Base-by-base conservation (phyloP, 2,113 vertebrate species). In the Sinocyclocheilus rhinocerous region DNA sequence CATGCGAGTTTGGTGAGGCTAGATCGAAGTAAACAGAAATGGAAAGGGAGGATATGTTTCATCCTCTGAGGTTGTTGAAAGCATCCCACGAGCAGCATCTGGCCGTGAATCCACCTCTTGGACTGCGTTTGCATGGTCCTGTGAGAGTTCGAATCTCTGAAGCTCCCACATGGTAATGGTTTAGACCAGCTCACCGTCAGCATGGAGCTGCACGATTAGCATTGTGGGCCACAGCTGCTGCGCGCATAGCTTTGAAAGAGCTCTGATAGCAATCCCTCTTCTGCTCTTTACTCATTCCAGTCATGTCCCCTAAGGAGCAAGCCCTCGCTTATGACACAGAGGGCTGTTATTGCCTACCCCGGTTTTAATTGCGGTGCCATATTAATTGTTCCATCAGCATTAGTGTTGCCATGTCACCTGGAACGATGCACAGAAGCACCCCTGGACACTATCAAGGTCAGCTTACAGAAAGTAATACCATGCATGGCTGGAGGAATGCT, bases 111-210 rank as follows among this genome's bases (percentile, higher is more conserved):
- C 92, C 90, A 93, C 92, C 92, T 89, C 90, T 92, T 93, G 90
- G 92, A 95, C 93, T 93, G 91, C 92, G 92, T 93, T 89, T 92
- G 89, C 92, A 83, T 81, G 87, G 89, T 93, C 92, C 92, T 91
- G 70, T 65, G 93, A 94, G 93, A 94, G 91, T 91, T 26, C 0
- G 24, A 69, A 89, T 90, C 90, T 92, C 89, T 89, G 87, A 93
- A 92, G 89, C 92, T 92, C 90, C 88, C 90, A 85, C 87, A 89
- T 90, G 93, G 90, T 89, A 89, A 91, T 91, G 86, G 88, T 93
- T 93, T 89, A 90, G 91, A 89, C 88, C 89, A 80, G 90, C 89
- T 92, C 89, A 85, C 90, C 63, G 73, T 86, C 84, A 88, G 81
- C 86, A 82, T 86, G 33, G 85, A 76, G 85, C 86, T 88, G 63